Evolutionary conservation across 2,888 invertebrate species (phyloP).

Genomic region (Sarcophaga caerulescens): DNA sequence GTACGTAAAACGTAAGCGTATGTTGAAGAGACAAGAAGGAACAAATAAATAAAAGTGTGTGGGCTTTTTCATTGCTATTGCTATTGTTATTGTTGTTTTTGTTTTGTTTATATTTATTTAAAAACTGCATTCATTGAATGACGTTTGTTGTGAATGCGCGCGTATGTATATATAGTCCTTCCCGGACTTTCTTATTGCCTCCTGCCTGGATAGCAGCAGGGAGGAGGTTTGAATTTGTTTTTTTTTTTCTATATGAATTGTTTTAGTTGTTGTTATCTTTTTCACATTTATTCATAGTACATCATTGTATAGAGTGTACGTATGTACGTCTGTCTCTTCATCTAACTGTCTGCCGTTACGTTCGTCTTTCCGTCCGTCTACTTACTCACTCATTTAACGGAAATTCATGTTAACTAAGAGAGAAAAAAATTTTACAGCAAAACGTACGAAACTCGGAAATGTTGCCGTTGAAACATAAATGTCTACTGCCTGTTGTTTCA

Average conservation of each 20-base stretch:
- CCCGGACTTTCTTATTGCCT: slow-evolving; percentile 11
- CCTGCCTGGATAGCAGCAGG: slow-evolving; percentile 19
- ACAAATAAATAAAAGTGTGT: slow-evolving; percentile 37
- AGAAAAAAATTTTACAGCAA: slow-evolving; percentile 29
- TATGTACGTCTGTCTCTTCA: slow-evolving; percentile 15
- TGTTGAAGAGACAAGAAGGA: slow-evolving; percentile 27
- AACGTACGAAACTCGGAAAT: slow-evolving; percentile 77
- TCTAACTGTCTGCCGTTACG: slow-evolving; percentile 6
- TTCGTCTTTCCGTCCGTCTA: slow-evolving; percentile 45
- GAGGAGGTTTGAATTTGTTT: slow-evolving; percentile 33
- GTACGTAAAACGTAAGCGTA: slow-evolving; percentile 19
- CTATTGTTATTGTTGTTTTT: slow-evolving; percentile 14
- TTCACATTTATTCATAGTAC: slow-evolving; percentile 47
- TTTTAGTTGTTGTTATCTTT: slow-evolving; percentile 24
- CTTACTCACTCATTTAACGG: slow-evolving; percentile 70
- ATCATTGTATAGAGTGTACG: slow-evolving; percentile 37
- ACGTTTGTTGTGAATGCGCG: slow-evolving; percentile 47
- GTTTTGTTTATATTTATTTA: slow-evolving; percentile 43
- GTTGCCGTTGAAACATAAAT: slow-evolving; percentile 80
- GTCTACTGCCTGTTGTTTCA: slow-evolving; percentile 72
- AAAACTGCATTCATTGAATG: slow-evolving; percentile 59
- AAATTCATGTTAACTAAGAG: slow-evolving; percentile 72
- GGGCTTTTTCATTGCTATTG: slow-evolving; percentile 42
- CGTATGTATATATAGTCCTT: slow-evolving; percentile 22
- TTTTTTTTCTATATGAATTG: not conserved